Evolutionary conservation across 2,888 invertebrate genomes (phyloP).

Genomic region (Axea sp.): DNA sequence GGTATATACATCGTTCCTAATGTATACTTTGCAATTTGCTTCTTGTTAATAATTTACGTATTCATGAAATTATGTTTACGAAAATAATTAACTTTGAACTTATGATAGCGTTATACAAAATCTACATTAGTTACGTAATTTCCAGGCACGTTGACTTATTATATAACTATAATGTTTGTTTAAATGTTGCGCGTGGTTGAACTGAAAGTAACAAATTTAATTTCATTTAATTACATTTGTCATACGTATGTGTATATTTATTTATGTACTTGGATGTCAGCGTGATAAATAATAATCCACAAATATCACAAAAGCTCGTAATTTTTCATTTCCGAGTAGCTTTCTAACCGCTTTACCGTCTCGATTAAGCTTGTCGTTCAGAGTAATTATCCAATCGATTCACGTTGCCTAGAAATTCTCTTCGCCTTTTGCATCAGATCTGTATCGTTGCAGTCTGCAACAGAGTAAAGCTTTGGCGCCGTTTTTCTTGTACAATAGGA

Average conservation of each 20-base stretch:
- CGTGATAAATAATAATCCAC: background rate
- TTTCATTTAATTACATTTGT: background rate
- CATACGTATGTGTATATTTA: too few species aligned
- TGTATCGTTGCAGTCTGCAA: slow-evolving; percentile 31
- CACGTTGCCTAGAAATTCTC: slow-evolving; percentile 47
- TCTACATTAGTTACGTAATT: too few species aligned
- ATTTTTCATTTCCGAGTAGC: slow-evolving; percentile 45
- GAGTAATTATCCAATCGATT: slow-evolving; percentile 63
- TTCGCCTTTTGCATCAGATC: slow-evolving; percentile 54
- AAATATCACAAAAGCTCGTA: slow-evolving; percentile 33
- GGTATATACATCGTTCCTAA: too few species aligned
- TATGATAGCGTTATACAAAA: too few species aligned
- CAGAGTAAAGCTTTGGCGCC: slow-evolving; percentile 27
- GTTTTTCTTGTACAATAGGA: slow-evolving; percentile 51
- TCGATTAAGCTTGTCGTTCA: slow-evolving; percentile 57
- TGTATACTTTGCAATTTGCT: too few species aligned
- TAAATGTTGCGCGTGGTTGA: too few species aligned
- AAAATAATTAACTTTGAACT: background rate
- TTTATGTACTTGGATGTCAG: too few species aligned
- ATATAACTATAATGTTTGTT: too few species aligned
- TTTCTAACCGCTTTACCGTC: slow-evolving; percentile 40
- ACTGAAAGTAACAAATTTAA: background rate
- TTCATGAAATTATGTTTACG: too few species aligned
- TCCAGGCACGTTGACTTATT: too few species aligned
- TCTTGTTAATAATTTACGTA: too few species aligned